Evolutionary conservation across 2,888 invertebrate species (phyloP).

Genomic region (Biston stratarius): DNA sequence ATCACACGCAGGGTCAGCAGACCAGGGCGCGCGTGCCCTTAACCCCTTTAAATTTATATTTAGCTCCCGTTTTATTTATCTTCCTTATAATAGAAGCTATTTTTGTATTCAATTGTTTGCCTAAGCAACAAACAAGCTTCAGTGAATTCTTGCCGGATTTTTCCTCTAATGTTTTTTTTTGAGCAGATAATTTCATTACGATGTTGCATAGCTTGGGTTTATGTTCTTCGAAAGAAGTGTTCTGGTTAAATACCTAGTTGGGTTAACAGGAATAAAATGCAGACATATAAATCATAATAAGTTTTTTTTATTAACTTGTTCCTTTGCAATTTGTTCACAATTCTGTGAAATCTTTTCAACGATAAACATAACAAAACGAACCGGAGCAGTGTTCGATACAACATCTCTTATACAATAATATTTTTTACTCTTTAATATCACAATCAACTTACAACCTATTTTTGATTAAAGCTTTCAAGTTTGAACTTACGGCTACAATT

Average conservation of each 20-base stretch:
- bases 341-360: constrained; percentile 80
- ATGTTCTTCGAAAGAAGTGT: not conserved
- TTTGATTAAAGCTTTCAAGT: constrained; percentile 84
- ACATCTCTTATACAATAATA: constrained; percentile 83
- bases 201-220: too few species aligned
- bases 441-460: constrained; percentile 82
- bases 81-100: constrained; percentile 44
- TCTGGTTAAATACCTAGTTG: not conserved
- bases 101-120: constrained; percentile 27
- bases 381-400: constrained; percentile 75
- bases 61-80: constrained; percentile 56
- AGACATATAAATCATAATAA: constrained; percentile 73
- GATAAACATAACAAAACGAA: constrained; percentile 83
- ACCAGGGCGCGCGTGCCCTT: constrained; percentile 64
- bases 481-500: constrained; percentile 79
- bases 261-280: constrained; percentile 68
- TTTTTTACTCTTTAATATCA: constrained; percentile 85
- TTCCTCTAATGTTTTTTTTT: constrained; percentile 15
- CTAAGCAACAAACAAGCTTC: constrained; percentile 12
- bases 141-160: constrained; percentile 18
- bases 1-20: constrained; percentile 58
- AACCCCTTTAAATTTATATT: constrained; percentile 73
- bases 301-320: constrained; percentile 81
- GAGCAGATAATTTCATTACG: not conserved
- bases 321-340: constrained; percentile 74